These are phyloP conservation scores for Pituophis catenifer DNA, from an alignment of 2,113 vertebrate species.

Conservation along the genomic window DNA sequence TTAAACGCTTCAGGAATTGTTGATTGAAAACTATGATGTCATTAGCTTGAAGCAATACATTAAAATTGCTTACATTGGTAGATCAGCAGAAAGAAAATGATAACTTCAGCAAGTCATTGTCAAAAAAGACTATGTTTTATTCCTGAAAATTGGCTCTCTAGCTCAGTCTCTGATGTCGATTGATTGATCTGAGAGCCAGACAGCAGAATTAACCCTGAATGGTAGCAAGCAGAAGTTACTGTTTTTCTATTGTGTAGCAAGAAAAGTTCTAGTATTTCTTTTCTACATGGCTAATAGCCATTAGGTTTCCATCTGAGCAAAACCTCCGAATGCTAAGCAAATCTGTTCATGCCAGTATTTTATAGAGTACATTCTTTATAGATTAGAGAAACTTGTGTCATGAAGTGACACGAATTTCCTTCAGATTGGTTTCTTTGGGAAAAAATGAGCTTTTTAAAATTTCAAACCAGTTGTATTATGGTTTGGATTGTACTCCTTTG, in stretches of 20 bases:
- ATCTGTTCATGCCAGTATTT: not conserved
- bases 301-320: not conserved
- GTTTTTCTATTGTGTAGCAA: not conserved
- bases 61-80: not conserved
- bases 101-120: not conserved
- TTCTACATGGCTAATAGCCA: not conserved
- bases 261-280: not conserved
- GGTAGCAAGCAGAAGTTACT: not conserved
- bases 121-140: not conserved
- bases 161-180: not conserved
- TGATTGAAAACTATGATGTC: not conserved
- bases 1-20: not conserved
- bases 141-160: not conserved
- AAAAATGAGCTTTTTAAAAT: not conserved
- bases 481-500: not conserved
- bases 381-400: not conserved
- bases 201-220: not conserved
- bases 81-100: not conserved
- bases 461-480: not conserved
- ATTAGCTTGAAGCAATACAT: not conserved
- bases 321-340: not conserved
- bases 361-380: not conserved
- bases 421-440: constrained; percentile 11
- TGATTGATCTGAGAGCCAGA: not conserved
- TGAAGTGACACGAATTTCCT: not conserved